Conservation (phyloP, 2,113 vertebrate genomes). For the Heliornis fulica region DNA sequence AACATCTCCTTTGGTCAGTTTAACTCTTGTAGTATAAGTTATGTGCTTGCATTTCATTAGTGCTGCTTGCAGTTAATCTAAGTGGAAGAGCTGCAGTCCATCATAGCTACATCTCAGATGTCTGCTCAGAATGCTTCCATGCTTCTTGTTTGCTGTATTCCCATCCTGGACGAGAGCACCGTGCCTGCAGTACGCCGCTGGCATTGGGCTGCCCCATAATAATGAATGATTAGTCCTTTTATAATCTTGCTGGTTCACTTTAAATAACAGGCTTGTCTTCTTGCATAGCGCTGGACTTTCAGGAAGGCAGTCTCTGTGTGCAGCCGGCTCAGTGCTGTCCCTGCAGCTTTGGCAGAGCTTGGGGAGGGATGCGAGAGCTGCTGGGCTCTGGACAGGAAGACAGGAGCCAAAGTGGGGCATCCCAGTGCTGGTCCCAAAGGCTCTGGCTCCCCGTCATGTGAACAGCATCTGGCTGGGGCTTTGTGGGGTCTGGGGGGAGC, state of each 20-base stretch:
- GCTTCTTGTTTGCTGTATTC: background rate
- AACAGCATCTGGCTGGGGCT: fast-evolving
- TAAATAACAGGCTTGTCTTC: background rate
- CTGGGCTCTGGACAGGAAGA: background rate
- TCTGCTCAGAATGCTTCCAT: background rate
- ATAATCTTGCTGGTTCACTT: background rate
- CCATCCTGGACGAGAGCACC: background rate
- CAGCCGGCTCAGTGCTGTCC: background rate
- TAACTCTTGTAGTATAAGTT: background rate
- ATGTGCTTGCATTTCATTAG: background rate
- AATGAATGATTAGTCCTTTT: background rate
- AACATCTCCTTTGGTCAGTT: background rate
- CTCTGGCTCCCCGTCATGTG: fast-evolving
- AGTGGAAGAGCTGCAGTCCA: background rate
- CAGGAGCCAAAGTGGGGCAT: background rate
- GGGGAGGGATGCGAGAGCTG: background rate
- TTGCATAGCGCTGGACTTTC: fast-evolving
- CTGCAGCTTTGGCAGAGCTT: fast-evolving
- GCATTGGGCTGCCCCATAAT: background rate
- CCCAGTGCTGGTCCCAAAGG: fast-evolving
- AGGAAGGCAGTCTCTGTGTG: fast-evolving
- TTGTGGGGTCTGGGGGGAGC: background rate
- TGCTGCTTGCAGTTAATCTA: background rate
- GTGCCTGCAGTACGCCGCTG: background rate
- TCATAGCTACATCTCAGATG: background rate